Evolutionary conservation across 1,140 invertebrate genomes (phyloP), one percentile per base, ranked within the genome.

Genomic region (Drosophila eugracilis): DNA sequence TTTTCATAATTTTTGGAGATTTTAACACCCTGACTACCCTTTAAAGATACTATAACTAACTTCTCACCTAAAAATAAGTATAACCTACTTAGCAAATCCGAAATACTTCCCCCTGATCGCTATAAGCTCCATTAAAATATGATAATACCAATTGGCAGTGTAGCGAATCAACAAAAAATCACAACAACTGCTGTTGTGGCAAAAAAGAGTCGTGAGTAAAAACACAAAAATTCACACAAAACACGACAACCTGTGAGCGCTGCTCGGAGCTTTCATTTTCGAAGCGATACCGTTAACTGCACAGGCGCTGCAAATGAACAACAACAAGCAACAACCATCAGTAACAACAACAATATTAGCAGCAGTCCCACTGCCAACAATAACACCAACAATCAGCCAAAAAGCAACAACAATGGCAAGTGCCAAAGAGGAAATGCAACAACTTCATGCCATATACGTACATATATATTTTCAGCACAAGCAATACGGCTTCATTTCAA

Each of bases 221-320:
- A 75, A 71, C 62, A 67, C 52, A 74, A 71, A 75, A 67, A 84
- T 72, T 50, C 69, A 76, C 66, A 85, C 81, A 67, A 67, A 66
- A 67, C 60, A 42, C 22, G 60, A 37, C 60, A 84, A 84, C 81
- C 81, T 86, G 80, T 55, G 44, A 85, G 59, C 77, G 77, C 37
- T 78, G 69, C 47, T 81, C 55, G 50, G 30, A 89, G 86, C 86
- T 90, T 90, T 90, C 86, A 86, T 90, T 90, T 90, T 90, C 86
- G 81, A 75, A 83, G 81, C 67, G 71, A 70, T 90, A 86, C 80
- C 81, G 86, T 90, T 90, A 90, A 59, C 78, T 86, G 81, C 77
- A 73, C 48, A 53, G 79, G 50, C 54, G 67, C 62, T 86, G 59
- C 54, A 84, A 77, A 75, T 44, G 62, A 76, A 69, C 74, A 89